Percentiles rank a stretch among this genome's conserved stretches.
Evolutionary conservation across 2,888 invertebrate genomes (phyloP).

Genomic region (Peribatodes rhomboidaria): DNA sequence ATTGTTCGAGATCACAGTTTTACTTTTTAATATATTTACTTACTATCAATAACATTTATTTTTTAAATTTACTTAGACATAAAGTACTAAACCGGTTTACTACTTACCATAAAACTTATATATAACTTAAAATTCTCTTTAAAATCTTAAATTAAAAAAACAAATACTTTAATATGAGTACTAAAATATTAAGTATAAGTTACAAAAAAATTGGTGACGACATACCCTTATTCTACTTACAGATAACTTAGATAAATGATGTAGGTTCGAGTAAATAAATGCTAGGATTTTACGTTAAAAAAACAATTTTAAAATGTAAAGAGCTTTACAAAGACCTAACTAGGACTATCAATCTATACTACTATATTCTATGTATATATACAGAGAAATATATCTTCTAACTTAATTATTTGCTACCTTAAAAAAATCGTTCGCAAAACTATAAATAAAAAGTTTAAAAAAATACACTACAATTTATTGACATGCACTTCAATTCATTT

Average conservation of each 20-base stretch:
- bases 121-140: no score
- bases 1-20: slow-evolving; percentile 83
- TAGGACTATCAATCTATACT: not conserved
- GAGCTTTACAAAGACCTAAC: slow-evolving; percentile 6
- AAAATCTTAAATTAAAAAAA: not conserved
- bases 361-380: no score
- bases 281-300: not conserved
- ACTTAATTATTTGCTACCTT: slow-evolving; percentile 6
- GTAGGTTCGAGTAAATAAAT: not conserved
- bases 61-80: not conserved
- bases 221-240: slow-evolving; percentile 11
- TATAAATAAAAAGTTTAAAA: slow-evolving; percentile 1
- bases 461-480: not conserved
- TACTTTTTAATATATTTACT: slow-evolving; percentile 27
- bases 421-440: slow-evolving; percentile 38
- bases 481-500: no score
- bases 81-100: slow-evolving; percentile 49
- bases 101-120: slow-evolving; percentile 8
- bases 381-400: slow-evolving; percentile 3
- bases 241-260: not conserved
- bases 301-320: not conserved
- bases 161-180: not conserved
- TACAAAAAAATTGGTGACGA: slow-evolving; percentile 32
- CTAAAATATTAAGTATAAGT: not conserved
- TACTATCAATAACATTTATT: slow-evolving; percentile 29